Evolutionary conservation across 2,797 vertebrate genomes (phyloP).

Genomic region (Triplophysa yarkandensis): DNA sequence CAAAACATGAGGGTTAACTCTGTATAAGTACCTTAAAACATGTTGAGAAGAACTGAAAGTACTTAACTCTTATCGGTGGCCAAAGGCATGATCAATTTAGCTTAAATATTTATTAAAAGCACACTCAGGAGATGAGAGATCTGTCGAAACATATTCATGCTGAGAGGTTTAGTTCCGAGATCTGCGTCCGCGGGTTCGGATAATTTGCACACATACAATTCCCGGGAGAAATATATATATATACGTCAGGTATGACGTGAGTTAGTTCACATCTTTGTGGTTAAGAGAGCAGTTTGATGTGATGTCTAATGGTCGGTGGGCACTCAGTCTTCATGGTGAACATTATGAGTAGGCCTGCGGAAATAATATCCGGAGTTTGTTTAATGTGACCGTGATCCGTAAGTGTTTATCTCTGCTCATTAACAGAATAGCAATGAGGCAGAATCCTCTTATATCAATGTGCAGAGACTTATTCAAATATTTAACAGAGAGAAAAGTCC

Average conservation of each 20-base stretch:
- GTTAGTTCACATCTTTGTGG: slow-evolving; percentile 2
- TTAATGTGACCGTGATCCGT: slow-evolving; percentile 63
- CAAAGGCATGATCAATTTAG: slow-evolving; percentile 5
- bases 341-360: slow-evolving; percentile 38
- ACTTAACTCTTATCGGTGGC: background rate
- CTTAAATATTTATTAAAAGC: slow-evolving; percentile 15
- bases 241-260: slow-evolving; percentile 20
- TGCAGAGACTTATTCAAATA: slow-evolving; percentile 68
- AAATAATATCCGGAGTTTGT: slow-evolving; percentile 46
- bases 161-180: background rate
- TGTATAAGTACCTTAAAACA: background rate
- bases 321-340: slow-evolving; percentile 24
- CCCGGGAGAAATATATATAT: background rate
- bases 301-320: background rate
- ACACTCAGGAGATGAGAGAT: background rate
- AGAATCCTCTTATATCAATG: slow-evolving; percentile 74
- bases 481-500: slow-evolving; percentile 59
- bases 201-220: background rate
- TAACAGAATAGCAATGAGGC: slow-evolving; percentile 66
- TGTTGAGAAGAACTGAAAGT: background rate
- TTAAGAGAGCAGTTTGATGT: slow-evolving; percentile 17
- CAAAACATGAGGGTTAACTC: background rate
- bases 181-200: background rate
- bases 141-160: background rate
- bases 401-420: slow-evolving; percentile 73